Conservation (phyloP, 2,888 invertebrate genomes). For the Pristionchus fissidentatus region DNA sequence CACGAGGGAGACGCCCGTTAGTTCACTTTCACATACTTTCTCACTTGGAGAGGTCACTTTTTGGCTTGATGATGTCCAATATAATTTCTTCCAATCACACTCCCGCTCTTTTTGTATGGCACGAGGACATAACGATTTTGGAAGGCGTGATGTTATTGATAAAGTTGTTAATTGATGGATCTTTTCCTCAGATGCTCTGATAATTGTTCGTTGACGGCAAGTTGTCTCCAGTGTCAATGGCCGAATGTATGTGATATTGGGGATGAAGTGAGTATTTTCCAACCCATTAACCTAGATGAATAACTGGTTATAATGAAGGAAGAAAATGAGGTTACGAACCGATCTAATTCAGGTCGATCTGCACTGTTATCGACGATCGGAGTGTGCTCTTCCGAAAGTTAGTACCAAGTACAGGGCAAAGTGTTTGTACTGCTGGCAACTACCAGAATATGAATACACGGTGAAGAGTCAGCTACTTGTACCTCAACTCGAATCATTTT, state of each 20-base stretch:
- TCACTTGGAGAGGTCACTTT: no score
- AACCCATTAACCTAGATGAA: neutral
- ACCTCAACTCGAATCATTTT: no score
- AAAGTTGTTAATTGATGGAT: no score
- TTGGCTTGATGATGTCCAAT: no score
- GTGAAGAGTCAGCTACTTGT: neutral
- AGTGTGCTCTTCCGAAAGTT: neutral
- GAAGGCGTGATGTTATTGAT: no score
- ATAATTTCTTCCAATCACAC: no score
- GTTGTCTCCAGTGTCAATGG: slow-evolving; percentile 22
- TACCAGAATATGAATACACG: slow-evolving; percentile 4
- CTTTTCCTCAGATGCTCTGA: neutral
- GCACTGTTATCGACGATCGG: neutral
- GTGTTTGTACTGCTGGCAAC: slow-evolving; percentile 45
- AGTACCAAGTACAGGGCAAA: neutral
- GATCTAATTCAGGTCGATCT: neutral
- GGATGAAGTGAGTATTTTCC: neutral
- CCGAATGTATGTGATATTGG: neutral
- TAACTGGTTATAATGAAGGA: no score
- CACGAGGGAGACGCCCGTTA: no score
- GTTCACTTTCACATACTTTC: no score
- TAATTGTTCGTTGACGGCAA: neutral
- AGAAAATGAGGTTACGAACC: no score
- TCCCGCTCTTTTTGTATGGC: no score
- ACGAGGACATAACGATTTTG: no score